Evolutionary conservation across 2,888 invertebrate species (phyloP).

Genomic region (Abrostola tripartita): DNA sequence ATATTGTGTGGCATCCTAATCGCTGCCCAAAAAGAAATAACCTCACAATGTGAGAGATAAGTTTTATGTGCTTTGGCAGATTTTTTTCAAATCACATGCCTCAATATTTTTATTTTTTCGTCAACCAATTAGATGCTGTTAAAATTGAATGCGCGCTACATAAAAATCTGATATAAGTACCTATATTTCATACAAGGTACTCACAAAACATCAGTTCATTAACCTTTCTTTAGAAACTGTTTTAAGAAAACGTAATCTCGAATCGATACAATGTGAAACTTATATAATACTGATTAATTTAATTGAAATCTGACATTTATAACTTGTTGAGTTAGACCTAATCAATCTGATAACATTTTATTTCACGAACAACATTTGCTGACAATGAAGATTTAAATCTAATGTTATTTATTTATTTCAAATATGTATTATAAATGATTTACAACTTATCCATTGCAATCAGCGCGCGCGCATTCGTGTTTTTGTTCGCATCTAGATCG

Average conservation of each 20-base stretch:
- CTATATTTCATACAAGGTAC: constrained; percentile 32
- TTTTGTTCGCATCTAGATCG: constrained; percentile 50
- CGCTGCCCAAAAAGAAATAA: constrained; percentile 27
- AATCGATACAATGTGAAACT: constrained; percentile 5
- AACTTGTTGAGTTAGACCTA: constrained; percentile 26
- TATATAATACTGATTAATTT: constrained; percentile 33
- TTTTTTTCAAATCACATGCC: not conserved
- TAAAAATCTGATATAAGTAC: constrained; percentile 10
- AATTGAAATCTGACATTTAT: constrained; percentile 39
- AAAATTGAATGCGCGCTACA: not conserved
- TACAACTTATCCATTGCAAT: constrained; percentile 51
- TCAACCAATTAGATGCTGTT: too few species aligned
- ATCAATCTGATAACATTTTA: constrained; percentile 36
- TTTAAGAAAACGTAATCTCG: constrained; percentile 37
- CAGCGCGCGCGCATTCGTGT: constrained; percentile 41
- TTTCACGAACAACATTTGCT: constrained; percentile 41
- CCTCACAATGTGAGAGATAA: constrained; percentile 27
- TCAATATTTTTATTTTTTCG: too few species aligned
- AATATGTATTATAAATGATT: constrained; percentile 34
- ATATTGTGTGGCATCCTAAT: constrained; percentile 18
- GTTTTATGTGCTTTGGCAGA: constrained; percentile 20
- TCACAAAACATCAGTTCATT: constrained; percentile 41
- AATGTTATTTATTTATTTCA: constrained; percentile 31
- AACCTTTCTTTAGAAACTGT: constrained; percentile 34
- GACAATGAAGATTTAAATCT: constrained; percentile 46